Evolutionary conservation across 2,797 vertebrate genomes (phyloP).

Genomic region (Squalus acanthias): DNA sequence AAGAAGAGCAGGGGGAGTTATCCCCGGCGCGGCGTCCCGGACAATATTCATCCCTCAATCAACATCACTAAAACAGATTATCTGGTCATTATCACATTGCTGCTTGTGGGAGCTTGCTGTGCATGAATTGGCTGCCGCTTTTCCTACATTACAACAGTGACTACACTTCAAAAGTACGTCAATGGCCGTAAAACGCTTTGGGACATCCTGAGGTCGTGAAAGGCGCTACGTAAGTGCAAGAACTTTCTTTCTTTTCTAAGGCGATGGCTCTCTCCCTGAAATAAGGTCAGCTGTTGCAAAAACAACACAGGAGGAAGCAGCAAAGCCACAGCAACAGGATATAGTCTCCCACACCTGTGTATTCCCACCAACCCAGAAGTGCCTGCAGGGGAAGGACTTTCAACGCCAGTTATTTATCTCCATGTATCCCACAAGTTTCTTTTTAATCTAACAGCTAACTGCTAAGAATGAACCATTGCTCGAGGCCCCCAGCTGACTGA

Average conservation of each 20-base stretch:
- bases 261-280: background rate
- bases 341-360: background rate
- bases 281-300: background rate
- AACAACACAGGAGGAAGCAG: background rate
- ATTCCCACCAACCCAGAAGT: background rate
- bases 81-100: no score
- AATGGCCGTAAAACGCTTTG: no score
- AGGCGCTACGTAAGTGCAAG: background rate
- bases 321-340: background rate
- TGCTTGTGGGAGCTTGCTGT: no score
- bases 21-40: no score
- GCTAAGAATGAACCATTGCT: background rate
- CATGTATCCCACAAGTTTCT: background rate
- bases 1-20: no score
- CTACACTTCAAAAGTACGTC: no score
- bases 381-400: background rate
- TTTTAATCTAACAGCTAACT: background rate
- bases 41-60: no score
- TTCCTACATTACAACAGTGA: no score
- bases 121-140: no score
- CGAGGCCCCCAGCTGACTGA: background rate
- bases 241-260: background rate
- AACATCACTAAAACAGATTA: no score
- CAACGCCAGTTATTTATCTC: background rate
- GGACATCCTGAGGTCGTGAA: no score